Evolutionary conservation across 1,140 invertebrate genomes (phyloP), one percentile per base, ranked within the genome.

Genomic region (Drosophila varians): DNA sequence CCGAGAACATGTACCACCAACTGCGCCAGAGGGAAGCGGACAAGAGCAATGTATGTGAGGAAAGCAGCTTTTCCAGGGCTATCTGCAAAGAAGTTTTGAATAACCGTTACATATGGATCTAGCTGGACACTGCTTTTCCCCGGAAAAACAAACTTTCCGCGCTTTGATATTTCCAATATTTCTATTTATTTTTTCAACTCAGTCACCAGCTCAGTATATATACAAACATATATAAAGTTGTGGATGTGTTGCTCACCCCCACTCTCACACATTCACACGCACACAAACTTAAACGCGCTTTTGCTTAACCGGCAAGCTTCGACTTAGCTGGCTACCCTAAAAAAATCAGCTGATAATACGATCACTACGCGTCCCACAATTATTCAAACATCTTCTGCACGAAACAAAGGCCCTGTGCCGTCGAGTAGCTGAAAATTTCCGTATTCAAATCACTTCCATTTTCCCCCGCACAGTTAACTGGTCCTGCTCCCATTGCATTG

Each of bases 1-100:
- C 79, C 5, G 79, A 84, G 14, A 28, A 51, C 7, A 4, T 49
- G 25, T 84, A 56, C 31, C 61, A 76, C 40, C 76, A 75, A 18
- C 11, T 14, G n/a, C 25, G 64, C 12, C 21, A 18, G 6, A 19
- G 8, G 8, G 3, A 42, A 16, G 25, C 16, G 12, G 2, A 23
- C 0, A 38, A 47, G 19, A 26, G 12, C 16, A 26, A 28, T 26
- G 55, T 62, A 36, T 21, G 60, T 62, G 28, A n/a, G n/a, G n/a
- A 42, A 19, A 26, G 19, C 8, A 11, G 9, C 11, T 11, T n/a
- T 31, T 31, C 9, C 28, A 31, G 28, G 28, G 9, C 28, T 31
- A 31, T 1, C 28, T 31, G 3, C 1, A 9, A 11, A 31, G 0
- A 31, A 7, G 9, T 31, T 31, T 31, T n/a, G 11, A 31, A 31